These are phyloP conservation scores for Proteles cristata DNA, from an alignment of 2,113 vertebrate species.

Conservation along the genomic window DNA sequence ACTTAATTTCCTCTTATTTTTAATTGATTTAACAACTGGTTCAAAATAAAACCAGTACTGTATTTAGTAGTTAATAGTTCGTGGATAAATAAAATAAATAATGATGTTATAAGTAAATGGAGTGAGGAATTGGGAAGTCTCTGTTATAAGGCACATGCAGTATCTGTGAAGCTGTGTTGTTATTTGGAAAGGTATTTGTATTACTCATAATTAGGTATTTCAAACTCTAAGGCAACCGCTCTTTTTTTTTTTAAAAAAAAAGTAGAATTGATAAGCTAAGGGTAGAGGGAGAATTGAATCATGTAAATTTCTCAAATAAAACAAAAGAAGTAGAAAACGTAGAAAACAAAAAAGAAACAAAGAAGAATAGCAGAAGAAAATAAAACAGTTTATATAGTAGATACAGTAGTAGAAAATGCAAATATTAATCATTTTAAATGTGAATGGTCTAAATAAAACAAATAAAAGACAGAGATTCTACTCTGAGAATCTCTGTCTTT, in stretches of 20 bases:
- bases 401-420: background rate
- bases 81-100: background rate
- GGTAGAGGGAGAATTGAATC: background rate
- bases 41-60: background rate
- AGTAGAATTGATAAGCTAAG: background rate
- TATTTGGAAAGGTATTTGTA: background rate
- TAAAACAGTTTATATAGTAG: background rate
- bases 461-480: background rate
- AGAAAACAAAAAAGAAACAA: background rate
- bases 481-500: no score
- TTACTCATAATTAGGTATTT: background rate
- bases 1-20: background rate
- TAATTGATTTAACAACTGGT: background rate
- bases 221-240: background rate
- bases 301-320: background rate
- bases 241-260: background rate
- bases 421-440: background rate
- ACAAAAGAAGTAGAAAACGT: background rate
- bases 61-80: background rate
- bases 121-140: background rate
- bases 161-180: background rate
- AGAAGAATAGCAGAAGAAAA: background rate
- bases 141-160: background rate
- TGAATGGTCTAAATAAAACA: background rate
- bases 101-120: background rate